Evolutionary conservation across 2,113 vertebrate species (phyloP).

Genomic region (Fulmarus glacialis): DNA sequence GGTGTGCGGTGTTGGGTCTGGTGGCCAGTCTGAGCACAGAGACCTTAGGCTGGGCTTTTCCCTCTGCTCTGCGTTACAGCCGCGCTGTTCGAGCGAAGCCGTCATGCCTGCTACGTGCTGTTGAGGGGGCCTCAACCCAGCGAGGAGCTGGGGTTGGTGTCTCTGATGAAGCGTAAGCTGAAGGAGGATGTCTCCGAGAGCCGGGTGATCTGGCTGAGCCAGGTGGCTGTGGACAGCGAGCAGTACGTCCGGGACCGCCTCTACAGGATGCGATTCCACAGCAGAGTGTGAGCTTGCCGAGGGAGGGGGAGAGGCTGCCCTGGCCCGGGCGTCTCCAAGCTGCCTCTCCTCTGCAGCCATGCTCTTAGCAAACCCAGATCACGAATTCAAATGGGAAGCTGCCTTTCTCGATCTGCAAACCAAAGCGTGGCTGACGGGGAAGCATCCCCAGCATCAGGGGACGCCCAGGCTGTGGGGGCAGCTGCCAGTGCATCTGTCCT

Average conservation of each 20-base stretch:
- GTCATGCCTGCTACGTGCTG: slow-evolving; percentile 89
- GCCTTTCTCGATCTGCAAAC: not conserved
- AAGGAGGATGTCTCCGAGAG: slow-evolving; percentile 78
- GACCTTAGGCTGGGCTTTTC: not conserved
- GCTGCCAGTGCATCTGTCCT: not conserved
- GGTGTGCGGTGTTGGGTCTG: accelerated
- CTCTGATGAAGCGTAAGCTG: slow-evolving; percentile 86
- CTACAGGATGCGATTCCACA: slow-evolving; percentile 84
- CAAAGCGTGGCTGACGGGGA: not conserved
- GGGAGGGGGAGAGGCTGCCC: not conserved
- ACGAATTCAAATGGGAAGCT: not conserved
- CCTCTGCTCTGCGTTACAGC: slow-evolving; percentile 59
- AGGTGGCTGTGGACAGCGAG: slow-evolving; percentile 34
- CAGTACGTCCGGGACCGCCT: slow-evolving; percentile 82
- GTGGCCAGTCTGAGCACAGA: not conserved
- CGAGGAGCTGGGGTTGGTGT: slow-evolving; percentile 55
- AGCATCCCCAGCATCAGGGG: not conserved
- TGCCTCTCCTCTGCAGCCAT: not conserved
- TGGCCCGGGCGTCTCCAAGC: not conserved
- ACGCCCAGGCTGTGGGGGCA: not conserved
- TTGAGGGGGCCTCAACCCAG: slow-evolving; percentile 74
- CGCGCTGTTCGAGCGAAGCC: slow-evolving; percentile 84
- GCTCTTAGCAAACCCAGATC: not conserved
- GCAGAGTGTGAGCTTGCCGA: not conserved
- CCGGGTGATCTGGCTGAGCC: slow-evolving; percentile 72